phyloP scores from a whole-genome alignment of 2,888 invertebrate genomes.

The Myopa testacea region DNA sequence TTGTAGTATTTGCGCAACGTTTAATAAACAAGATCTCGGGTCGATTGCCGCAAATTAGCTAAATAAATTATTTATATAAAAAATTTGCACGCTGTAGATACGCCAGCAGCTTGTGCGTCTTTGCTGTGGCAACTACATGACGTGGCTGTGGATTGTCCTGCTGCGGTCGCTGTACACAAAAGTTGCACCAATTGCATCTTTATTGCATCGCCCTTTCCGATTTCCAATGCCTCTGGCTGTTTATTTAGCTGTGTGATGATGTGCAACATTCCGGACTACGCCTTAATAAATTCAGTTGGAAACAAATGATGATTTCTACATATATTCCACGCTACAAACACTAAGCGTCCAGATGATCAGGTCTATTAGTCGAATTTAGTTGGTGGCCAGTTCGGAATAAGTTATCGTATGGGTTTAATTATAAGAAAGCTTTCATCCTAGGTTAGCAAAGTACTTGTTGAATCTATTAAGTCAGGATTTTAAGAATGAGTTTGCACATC shows the following conservation, averaged over 20 bases:
- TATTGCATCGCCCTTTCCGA: background rate
- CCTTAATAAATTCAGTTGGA: background rate
- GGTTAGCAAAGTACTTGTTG: conserved; percentile 21
- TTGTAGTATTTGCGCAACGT: conserved; percentile 61
- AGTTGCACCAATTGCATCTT: conserved; percentile 19
- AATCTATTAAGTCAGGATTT: no score
- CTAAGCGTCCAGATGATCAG: conserved; percentile 14
- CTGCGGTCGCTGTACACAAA: background rate
- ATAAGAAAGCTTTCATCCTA: conserved; percentile 52
- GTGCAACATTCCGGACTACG: background rate
- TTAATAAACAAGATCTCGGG: conserved; percentile 67
- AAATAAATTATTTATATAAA: conserved; percentile 61
- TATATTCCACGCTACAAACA: background rate
- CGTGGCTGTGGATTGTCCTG: background rate
- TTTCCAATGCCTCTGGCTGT: background rate
- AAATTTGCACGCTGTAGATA: background rate
- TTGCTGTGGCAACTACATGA: background rate
- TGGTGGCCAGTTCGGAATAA: conserved; percentile 53
- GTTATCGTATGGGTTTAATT: conserved; percentile 59
- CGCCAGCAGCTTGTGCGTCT: background rate
- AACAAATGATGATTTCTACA: background rate
- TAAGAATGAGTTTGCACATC: no score
- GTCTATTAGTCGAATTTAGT: conserved; percentile 41
- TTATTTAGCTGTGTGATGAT: background rate
- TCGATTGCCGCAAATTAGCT: conserved; percentile 67